Conservation (phyloP, 2,888 invertebrate species). For the Allolobophora icterica region DNA sequence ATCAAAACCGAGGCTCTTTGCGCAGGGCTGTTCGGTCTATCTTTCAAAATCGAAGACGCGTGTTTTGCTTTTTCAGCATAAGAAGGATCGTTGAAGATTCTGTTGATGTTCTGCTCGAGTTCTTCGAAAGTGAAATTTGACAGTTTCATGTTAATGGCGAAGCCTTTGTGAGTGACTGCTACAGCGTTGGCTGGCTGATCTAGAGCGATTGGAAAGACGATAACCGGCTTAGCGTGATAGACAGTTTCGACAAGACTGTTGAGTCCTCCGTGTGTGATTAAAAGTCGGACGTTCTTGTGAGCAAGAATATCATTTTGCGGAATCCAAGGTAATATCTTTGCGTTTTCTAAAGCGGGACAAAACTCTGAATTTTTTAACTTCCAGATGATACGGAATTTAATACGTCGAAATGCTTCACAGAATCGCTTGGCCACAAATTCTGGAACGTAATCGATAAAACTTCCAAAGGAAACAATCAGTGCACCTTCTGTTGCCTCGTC, state of each 20-base stretch:
- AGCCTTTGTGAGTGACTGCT: conserved; percentile 25
- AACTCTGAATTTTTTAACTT: conserved; percentile 18
- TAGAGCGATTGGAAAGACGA: conserved; percentile 37
- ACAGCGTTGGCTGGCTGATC: conserved; percentile 39
- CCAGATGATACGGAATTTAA: conserved; percentile 35
- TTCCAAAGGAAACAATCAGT: conserved; percentile 42
- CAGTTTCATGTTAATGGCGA: conserved; percentile 37
- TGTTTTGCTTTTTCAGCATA: conserved; percentile 27
- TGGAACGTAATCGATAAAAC: conserved; percentile 36
- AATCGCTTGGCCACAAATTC: conserved; percentile 32
- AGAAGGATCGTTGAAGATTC: conserved; percentile 20
- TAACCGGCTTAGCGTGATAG: conserved; percentile 38
- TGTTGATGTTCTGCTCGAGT: conserved; percentile 30
- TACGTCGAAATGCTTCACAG: conserved; percentile 33
- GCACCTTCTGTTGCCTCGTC: conserved; percentile 1
- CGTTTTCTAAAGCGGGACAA: conserved; percentile 27
- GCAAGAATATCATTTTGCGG: conserved; percentile 43
- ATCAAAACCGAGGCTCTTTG: conserved; percentile 30
- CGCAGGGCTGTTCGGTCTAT: conserved; percentile 24
- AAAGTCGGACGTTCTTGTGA: conserved; percentile 31
- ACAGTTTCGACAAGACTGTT: conserved; percentile 40
- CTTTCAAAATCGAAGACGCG: conserved; percentile 32
- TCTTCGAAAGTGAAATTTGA: conserved; percentile 35
- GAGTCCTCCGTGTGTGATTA: conserved; percentile 41
- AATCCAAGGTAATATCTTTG: conserved; percentile 36